A percentile compares a stretch with the other conserved stretches of the same genome.
These are phyloP conservation scores for Leptura quadrifasciata DNA, from an alignment of 2,888 invertebrate species.

Conservation along the genomic window DNA sequence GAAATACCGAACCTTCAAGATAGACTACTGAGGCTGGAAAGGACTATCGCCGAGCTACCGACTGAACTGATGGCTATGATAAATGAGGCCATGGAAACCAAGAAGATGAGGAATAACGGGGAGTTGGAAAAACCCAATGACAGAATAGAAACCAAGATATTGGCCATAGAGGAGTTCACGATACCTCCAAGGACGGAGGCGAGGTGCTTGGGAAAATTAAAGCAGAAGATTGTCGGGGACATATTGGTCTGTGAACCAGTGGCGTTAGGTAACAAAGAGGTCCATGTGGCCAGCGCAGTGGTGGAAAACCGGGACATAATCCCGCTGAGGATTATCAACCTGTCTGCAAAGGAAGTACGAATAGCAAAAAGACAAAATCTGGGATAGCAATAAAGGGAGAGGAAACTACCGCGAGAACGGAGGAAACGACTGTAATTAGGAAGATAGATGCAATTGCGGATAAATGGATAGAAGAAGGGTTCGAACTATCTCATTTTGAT, in stretches of 20 bases:
- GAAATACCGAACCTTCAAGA: too few relatives aligned
- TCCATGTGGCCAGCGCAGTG: neutral
- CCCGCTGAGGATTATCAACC: neutral
- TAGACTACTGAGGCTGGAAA: too few relatives aligned
- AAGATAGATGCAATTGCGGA: conserved; percentile 33
- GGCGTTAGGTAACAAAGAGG: neutral
- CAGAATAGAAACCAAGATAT: neutral
- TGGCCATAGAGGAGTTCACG: neutral
- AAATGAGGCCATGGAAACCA: too few relatives aligned
- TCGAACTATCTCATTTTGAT: conserved; percentile 30
- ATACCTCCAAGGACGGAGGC: neutral
- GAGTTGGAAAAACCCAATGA: too few relatives aligned
- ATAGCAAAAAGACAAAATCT: neutral
- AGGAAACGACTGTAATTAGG: conserved; percentile 20
- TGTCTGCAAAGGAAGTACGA: neutral
- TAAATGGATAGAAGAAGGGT: conserved; percentile 36
- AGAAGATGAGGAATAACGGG: too few relatives aligned
- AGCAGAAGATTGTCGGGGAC: neutral
- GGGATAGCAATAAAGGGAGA: conserved; percentile 5
- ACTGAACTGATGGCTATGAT: too few relatives aligned
- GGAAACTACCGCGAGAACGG: neutral
- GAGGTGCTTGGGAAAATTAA: neutral
- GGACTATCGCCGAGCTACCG: too few relatives aligned
- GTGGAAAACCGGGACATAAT: neutral
- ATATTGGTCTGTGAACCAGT: neutral